Base-by-base conservation (phyloP, 2,888 invertebrate genomes). In the Nephrotoma appendiculata region DNA sequence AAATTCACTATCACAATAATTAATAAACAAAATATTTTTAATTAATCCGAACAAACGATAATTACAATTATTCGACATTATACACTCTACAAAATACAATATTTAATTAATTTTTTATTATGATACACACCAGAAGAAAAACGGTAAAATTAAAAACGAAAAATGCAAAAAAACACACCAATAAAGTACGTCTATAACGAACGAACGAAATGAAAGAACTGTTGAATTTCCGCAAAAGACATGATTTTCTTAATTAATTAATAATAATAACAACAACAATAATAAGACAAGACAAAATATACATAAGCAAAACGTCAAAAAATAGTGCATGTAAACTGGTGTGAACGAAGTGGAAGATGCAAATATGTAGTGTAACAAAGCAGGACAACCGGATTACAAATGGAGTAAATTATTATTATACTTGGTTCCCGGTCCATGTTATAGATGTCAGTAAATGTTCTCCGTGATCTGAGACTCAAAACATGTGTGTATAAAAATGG, bases 221-320 rank as follows among this genome's bases (percentile, higher is more conserved):
- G 86, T 86, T 86, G 86, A 86, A 52, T 86, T n/a, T 86, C 86
- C 86, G 86, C 86, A 86, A 86, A 45, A 86, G 86, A 86, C 86
- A 86, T 48, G 45, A 86, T 19, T 31, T 48, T 45, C 9, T 41
- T 15, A 19, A 45, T 19, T 19, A 85, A 11, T 44, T 42, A 85
- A 85, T 15, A 43, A 85, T 15, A 43, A 44, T 5, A 86, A 86
- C 41, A 71, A 71, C 71, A 71, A 71, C 71, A 71, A 71, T 5
- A 52, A 6, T 31, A 31, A 31, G 31, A 31, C 31, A 31, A 31
- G 31, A 31, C 31, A 31, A 2, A 31, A 83, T 19, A 44, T 44
- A 45, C 45, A 86, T 11, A 86, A 52, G 19, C 19, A 52, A 85
- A 85, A 5, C 44, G 31, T 44, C 85, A 85, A 19, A 5, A 44